A percentile compares a stretch with the other conserved stretches of the same genome.
Conservation (phyloP, 2,888 invertebrate species). For the Beris chalybata region DNA sequence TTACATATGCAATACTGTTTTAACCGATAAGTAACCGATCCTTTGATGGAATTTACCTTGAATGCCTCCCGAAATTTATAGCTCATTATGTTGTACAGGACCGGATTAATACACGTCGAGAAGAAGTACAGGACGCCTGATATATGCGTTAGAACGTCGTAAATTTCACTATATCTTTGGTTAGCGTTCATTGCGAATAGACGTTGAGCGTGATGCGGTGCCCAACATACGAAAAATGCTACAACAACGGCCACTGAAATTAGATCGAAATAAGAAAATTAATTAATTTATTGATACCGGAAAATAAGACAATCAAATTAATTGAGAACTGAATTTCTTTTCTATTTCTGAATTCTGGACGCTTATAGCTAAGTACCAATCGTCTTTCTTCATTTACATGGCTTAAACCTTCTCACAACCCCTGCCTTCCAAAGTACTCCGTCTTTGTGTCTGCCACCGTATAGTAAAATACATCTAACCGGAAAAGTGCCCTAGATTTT, state of each 20-base stretch:
- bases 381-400: no score
- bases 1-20: constrained; percentile 37
- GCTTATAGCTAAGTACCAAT: no score
- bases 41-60: constrained; percentile 57
- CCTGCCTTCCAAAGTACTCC: no score
- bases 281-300: neutral
- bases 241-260: constrained; percentile 78
- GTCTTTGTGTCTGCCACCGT: no score
- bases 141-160: constrained; percentile 66
- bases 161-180: constrained; percentile 53
- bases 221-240: constrained; percentile 81
- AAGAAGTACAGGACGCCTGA: constrained; percentile 70
- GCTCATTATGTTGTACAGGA: constrained; percentile 72
- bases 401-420: no score
- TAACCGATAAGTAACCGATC: neutral
- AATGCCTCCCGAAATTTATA: constrained; percentile 72
- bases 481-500: no score
- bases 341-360: no score
- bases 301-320: no score
- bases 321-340: no score
- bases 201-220: constrained; percentile 85
- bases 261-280: neutral
- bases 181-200: constrained; percentile 62
- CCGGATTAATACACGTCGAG: constrained; percentile 70
- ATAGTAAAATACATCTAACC: no score